These are phyloP conservation scores for Probaryconus sp. DNA, from an alignment of 1,140 invertebrate genomes.

Conservation along the genomic window DNA sequence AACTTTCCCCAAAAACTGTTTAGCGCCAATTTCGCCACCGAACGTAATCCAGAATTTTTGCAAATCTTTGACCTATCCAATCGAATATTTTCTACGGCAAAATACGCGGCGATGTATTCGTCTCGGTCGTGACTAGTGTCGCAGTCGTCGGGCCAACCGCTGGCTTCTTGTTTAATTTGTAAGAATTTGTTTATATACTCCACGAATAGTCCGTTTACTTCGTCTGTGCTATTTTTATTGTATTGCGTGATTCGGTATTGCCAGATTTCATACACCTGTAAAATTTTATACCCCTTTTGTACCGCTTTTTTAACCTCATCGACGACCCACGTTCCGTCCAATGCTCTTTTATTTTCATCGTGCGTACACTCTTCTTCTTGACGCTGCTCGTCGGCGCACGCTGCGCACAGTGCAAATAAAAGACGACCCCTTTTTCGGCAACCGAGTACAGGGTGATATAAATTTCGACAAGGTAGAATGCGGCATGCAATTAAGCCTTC, in stretches of 20 bases:
- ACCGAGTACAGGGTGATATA: constrained; percentile 67
- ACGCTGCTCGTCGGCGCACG: constrained; percentile 25
- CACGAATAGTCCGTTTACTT: constrained; percentile 50
- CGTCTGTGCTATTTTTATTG: constrained; percentile 30
- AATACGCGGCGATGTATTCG: constrained; percentile 10
- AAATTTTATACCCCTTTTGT: constrained; percentile 67
- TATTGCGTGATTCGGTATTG: constrained; percentile 60
- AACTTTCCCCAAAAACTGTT: constrained; percentile 72
- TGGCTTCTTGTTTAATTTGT: constrained; percentile 69
- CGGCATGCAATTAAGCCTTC: constrained; percentile 63
- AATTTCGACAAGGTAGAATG: constrained; percentile 62
- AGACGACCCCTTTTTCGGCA: constrained; percentile 55
- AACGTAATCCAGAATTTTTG: constrained; percentile 71
- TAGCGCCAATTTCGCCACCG: too few species aligned
- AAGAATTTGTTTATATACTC: constrained; percentile 67
- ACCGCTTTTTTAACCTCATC: constrained; percentile 70
- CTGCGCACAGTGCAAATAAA: constrained; percentile 63
- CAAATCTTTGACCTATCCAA: constrained; percentile 68
- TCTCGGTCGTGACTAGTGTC: constrained; percentile 10
- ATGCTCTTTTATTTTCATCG: constrained; percentile 44
- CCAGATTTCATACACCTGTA: constrained; percentile 71
- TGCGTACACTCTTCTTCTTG: constrained; percentile 55
- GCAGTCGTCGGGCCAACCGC: constrained; percentile 64
- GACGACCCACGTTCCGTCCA: constrained; percentile 68
- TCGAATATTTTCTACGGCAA: constrained; percentile 62